Base-by-base conservation (phyloP, 2,888 invertebrate genomes). In the Anoncus sp. region DNA sequence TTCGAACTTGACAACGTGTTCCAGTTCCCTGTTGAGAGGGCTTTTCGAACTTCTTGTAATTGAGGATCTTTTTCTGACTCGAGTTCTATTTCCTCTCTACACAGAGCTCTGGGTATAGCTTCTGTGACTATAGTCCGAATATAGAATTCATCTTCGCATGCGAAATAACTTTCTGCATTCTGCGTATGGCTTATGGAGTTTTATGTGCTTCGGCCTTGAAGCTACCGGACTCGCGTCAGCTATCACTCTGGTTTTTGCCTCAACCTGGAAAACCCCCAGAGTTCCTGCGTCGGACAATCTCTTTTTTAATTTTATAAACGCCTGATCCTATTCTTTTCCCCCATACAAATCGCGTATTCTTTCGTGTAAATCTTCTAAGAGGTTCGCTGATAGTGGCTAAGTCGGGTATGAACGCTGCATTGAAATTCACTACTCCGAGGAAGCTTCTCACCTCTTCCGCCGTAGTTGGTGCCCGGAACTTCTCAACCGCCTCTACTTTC, bases 201-300 rank as follows among this genome's bases (percentile, higher is more conserved):
- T n/a, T n/a, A n/a, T n/a, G n/a, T n/a, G n/a, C n/a, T n/a, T n/a
- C n/a, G n/a, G n/a, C 6, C 89, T 88, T 9, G 89, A 45, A 1
- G 82, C 87, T 3, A 88, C 87, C 5, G 88, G 87, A 38, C 87
- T 88, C 14, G 88, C 90, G 74, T 91, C 89, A 2, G 87, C 87
- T 31, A 88, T 80, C 0, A 90, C 82, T 63, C 83, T 81, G 5
- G 89, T 89, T 27, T 77, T 80, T 14, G 81, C 83, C 0, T 81
- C 14, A 5, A 12, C 5, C 1, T 53, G 16, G 18, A 24, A 66
- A 14, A 40, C n/a, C n/a, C 53, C 66, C 12, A 66, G 53, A 16
- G 16, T 40, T 40, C 7, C 1, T 40, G 40, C 22, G 12, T 66
- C 24, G 16, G 38, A 12, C 24, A 66, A 24, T n/a, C 14, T 40